These are phyloP conservation scores for Lasioglossum lativentre DNA, from an alignment of 2,888 invertebrate species.

Conservation along the genomic window DNA sequence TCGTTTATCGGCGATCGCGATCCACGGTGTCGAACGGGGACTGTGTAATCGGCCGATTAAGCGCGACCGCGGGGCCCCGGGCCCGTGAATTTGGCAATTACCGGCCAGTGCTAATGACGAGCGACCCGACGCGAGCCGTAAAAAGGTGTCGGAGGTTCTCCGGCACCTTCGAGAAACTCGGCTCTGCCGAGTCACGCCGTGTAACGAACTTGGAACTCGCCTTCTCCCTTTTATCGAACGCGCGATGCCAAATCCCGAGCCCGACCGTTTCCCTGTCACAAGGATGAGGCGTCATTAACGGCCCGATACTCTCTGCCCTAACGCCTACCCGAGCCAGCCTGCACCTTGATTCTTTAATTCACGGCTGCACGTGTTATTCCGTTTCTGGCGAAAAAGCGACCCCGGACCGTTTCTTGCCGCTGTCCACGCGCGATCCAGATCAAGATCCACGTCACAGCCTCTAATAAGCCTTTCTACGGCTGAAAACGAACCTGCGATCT, in stretches of 20 bases:
- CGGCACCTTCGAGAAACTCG: conserved; percentile 63
- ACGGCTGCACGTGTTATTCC: conserved; percentile 4
- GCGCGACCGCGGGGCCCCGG: conserved; percentile 64
- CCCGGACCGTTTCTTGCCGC: neutral
- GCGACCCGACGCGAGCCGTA: conserved; percentile 54
- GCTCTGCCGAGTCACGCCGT: conserved; percentile 82
- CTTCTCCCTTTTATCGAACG: conserved; percentile 57
- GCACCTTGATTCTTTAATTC: conserved; percentile 48
- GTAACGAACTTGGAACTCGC: conserved; percentile 80
- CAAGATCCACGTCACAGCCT: neutral
- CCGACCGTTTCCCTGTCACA: conserved; percentile 62
- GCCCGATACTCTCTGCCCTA: conserved; percentile 35
- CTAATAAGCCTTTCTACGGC: neutral
- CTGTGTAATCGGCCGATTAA: conserved; percentile 70
- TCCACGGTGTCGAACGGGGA: conserved; percentile 43
- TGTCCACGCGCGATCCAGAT: neutral
- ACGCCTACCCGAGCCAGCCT: conserved; percentile 22
- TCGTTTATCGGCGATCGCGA: conserved; percentile 60
- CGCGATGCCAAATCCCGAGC: conserved; percentile 64
- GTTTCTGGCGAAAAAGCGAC: neutral
- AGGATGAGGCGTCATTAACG: conserved; percentile 61
- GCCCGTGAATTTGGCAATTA: conserved; percentile 77
- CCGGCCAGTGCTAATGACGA: conserved; percentile 72
- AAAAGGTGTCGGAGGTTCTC: conserved; percentile 53
- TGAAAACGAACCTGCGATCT: conserved; percentile 4